A percentile compares a stretch with the other conserved stretches of the same genome.
These are phyloP conservation scores for Hofmannophila pseudospretella DNA, from an alignment of 2,888 invertebrate genomes.

Conservation along the genomic window DNA sequence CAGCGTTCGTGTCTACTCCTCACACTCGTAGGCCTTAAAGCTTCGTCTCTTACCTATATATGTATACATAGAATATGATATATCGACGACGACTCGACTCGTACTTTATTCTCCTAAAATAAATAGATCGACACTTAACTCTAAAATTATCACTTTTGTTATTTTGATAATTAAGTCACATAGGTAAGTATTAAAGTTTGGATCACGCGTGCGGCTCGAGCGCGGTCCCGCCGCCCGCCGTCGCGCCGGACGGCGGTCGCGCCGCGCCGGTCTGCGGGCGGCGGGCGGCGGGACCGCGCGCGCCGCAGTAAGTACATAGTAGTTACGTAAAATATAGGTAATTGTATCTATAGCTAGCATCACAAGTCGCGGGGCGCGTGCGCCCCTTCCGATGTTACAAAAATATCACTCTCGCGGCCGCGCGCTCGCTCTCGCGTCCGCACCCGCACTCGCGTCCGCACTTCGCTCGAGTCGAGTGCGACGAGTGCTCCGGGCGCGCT, in stretches of 20 bases:
- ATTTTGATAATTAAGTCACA: slow-evolving; percentile 14
- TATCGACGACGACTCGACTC: slow-evolving; percentile 52
- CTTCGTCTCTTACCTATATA: slow-evolving; percentile 31
- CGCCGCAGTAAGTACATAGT: slow-evolving; percentile 3
- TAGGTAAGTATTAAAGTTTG: slow-evolving; percentile 1
- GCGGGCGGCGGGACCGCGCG: neutral
- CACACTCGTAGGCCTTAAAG: slow-evolving; percentile 33
- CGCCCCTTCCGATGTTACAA: too few relatives aligned
- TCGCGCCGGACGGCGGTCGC: too few relatives aligned
- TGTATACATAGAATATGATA: slow-evolving; percentile 26
- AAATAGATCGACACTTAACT: slow-evolving; percentile 48
- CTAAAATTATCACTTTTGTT: slow-evolving; percentile 31
- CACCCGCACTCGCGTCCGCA: slow-evolving; percentile 20
- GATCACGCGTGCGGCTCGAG: too few relatives aligned
- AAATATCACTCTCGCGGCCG: slow-evolving; percentile 29
- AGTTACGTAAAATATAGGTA: neutral
- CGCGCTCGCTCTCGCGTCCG: slow-evolving; percentile 8
- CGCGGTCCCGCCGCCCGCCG: neutral
- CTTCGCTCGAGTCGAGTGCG: slow-evolving; percentile 13
- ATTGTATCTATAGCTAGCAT: slow-evolving; percentile 1
- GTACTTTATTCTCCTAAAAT: slow-evolving; percentile 62
- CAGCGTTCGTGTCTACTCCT: neutral
- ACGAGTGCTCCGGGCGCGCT: neutral
- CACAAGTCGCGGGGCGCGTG: slow-evolving; percentile 6
- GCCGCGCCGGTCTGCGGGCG: neutral